A percentile compares a stretch with the other conserved stretches of the same genome.
phyloP scores from a whole-genome alignment of 1,140 invertebrate species.

The Temnothorax nylanderi region DNA sequence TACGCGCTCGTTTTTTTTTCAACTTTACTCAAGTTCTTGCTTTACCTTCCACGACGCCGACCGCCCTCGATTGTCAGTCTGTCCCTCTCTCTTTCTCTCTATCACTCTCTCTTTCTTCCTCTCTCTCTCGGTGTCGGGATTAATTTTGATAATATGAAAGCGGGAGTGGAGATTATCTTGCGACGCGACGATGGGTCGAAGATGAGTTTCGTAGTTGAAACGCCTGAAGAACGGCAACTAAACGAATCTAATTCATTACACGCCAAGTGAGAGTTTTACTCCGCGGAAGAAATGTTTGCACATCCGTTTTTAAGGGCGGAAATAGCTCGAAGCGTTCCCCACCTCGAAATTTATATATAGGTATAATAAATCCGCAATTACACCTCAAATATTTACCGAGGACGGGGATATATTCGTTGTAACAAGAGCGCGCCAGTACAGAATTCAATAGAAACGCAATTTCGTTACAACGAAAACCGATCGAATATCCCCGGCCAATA shows the following conservation, averaged over 20 bases:
- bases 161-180: conserved; percentile 11
- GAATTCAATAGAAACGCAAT: conserved; percentile 51
- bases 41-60: conserved; percentile 56
- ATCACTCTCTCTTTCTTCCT: background rate
- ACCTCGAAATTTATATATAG: conserved; percentile 24
- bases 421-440: background rate
- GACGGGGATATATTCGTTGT: conserved; percentile 7
- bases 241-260: conserved; percentile 49
- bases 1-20: conserved; percentile 38
- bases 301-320: conserved; percentile 10
- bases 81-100: conserved; percentile 1
- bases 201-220: conserved; percentile 41
- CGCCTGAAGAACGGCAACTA: background rate
- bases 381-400: conserved; percentile 51
- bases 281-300: conserved; percentile 42
- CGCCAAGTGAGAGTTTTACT: conserved; percentile 6
- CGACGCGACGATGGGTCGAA: conserved; percentile 17
- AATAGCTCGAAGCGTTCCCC: background rate
- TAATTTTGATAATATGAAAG: conserved; percentile 46
- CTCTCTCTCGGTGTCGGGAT: conserved; percentile 38
- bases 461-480: conserved; percentile 50
- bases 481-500: conserved; percentile 44
- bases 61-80: conserved; percentile 63
- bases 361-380: conserved; percentile 24
- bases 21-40: conserved; percentile 56